Conservation (phyloP, 1,140 invertebrate genomes). For the Polypedilum pembai region DNA sequence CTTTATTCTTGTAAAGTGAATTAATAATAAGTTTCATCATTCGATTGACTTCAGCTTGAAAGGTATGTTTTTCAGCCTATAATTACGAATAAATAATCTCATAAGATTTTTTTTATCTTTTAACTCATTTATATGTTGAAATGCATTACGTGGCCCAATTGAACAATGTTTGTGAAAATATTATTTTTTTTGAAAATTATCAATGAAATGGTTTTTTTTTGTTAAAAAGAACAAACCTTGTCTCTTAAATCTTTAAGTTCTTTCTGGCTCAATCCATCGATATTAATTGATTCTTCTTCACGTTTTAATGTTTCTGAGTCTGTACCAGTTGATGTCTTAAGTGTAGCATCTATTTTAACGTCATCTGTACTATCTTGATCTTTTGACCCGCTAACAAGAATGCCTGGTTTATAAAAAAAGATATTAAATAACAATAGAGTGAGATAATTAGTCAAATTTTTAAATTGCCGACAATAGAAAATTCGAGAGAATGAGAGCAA, state of each 20-base stretch:
- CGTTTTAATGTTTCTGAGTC: conserved; percentile 72
- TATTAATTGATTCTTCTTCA: conserved; percentile 94
- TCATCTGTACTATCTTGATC: not conserved
- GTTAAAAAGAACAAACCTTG: conserved; percentile 45
- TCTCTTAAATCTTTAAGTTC: conserved; percentile 88
- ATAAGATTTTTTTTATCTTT: not conserved
- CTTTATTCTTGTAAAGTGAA: conserved; percentile 96
- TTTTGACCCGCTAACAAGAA: not conserved
- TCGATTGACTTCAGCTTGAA: conserved; percentile 95
- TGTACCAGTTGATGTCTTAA: conserved; percentile 36
- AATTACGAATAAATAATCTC: conserved; percentile 2
- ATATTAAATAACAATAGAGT: not conserved
- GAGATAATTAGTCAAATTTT: not conserved
- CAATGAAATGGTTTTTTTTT: not conserved
- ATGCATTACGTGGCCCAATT: conserved; percentile 13
- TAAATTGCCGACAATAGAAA: not conserved
- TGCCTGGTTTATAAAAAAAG: not conserved
- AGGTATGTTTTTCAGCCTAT: conserved; percentile 80
- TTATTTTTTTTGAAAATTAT: not conserved
- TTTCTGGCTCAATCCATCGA: conserved; percentile 91
- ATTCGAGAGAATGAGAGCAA: too few species aligned
- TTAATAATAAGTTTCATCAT: conserved; percentile 99
- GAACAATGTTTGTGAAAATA: not conserved
- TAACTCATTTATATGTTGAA: not conserved
- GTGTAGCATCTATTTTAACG: not conserved